Percentiles rank a stretch among this genome's conserved stretches.
phyloP scores from a whole-genome alignment of 92 coral and sea anemone genomes.

The Epizoanthus fatuus region DNA sequence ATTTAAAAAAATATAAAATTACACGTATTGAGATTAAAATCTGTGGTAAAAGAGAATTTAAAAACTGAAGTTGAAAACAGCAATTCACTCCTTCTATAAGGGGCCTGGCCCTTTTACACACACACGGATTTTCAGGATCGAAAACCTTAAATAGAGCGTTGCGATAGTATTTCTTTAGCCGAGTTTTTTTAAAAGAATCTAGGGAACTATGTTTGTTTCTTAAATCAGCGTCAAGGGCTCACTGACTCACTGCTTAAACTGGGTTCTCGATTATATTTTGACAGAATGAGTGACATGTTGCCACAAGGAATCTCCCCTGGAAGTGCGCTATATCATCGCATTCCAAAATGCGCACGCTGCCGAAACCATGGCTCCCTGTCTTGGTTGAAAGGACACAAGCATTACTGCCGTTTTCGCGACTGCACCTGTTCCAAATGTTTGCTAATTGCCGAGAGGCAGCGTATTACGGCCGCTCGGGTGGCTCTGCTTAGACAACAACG shows the following conservation, averaged over 20 bases:
- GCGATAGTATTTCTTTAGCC: neutral
- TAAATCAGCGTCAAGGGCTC: neutral
- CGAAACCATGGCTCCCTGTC: conserved; percentile 97
- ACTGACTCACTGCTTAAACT: neutral
- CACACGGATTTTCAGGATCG: too few relatives aligned
- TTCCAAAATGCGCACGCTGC: conserved; percentile 99
- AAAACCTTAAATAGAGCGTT: neutral
- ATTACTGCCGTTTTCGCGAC: conserved; percentile 95
- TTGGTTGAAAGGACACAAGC: conserved; percentile 98
- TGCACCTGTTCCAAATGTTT: conserved; percentile 97
- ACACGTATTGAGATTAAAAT: too few relatives aligned
- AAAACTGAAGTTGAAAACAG: too few relatives aligned
- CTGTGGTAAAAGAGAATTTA: too few relatives aligned
- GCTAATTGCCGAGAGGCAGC: conserved; percentile 98
- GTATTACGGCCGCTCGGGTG: conserved; percentile 97
- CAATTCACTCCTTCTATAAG: too few relatives aligned
- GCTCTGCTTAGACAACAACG: conserved; percentile 97
- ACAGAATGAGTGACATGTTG: conserved; percentile 94
- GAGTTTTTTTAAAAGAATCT: neutral
- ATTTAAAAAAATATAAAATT: too few relatives aligned
- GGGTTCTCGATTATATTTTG: neutral
- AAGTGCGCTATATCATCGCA: conserved; percentile 95
- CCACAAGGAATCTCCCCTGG: conserved; percentile 94
- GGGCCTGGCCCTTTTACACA: too few relatives aligned
- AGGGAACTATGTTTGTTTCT: too few relatives aligned